Conservation (phyloP, 1,140 invertebrate genomes). For the Trichonephila clavata region DNA sequence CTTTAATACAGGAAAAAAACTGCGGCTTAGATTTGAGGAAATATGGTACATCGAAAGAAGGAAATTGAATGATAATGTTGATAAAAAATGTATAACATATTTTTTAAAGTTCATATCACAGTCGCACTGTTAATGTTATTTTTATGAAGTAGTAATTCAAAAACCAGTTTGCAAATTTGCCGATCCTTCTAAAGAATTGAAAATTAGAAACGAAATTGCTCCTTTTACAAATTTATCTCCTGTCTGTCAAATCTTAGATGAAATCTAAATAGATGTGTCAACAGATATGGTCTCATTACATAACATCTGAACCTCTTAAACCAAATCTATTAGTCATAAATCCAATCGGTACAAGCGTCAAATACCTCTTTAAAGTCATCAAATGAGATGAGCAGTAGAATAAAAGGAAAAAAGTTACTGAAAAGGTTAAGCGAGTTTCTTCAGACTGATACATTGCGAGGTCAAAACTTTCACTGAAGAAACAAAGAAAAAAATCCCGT, state of each 20-base stretch:
- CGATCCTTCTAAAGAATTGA: neutral
- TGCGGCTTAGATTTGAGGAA: no score
- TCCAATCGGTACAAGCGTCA: neutral
- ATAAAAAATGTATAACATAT: neutral
- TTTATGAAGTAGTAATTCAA: neutral
- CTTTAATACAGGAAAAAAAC: no score
- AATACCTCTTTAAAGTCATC: slow-evolving; percentile 22
- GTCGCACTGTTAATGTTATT: neutral
- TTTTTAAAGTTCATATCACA: neutral
- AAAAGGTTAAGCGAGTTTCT: slow-evolving; percentile 26
- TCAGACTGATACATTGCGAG: neutral
- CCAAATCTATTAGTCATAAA: slow-evolving; percentile 28
- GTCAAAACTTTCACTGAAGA: slow-evolving; percentile 14
- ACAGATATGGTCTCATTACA: neutral
- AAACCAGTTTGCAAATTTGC: neutral
- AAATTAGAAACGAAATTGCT: neutral
- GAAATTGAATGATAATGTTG: neutral
- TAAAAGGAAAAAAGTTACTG: neutral
- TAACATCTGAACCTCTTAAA: slow-evolving; percentile 6
- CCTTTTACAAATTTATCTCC: neutral
- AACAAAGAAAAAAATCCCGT: neutral
- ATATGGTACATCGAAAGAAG: neutral
- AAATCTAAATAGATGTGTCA: slow-evolving; percentile 14
- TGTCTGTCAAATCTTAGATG: slow-evolving; percentile 5
- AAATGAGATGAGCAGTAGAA: neutral